These are phyloP conservation scores for Drosophila eugracilis DNA, from an alignment of 1,140 invertebrate species.

Conservation along the genomic window DNA sequence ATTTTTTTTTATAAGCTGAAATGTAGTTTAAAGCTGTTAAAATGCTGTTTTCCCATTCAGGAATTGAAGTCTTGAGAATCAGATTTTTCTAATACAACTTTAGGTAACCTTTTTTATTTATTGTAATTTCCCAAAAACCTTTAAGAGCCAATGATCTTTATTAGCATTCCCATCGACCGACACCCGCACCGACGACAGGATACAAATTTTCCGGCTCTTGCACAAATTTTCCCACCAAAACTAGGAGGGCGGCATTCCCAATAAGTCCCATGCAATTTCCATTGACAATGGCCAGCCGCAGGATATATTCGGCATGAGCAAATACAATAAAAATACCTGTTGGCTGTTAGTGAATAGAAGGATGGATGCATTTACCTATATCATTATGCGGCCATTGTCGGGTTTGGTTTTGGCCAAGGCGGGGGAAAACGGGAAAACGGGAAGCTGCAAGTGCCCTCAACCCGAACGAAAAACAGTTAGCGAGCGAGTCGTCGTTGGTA, in stretches of 20 bases:
- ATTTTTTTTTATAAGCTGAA: no score
- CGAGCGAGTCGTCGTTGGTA: conserved; percentile 40
- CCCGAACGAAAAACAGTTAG: conserved; percentile 49
- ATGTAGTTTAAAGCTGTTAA: no score
- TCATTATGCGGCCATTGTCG: conserved; percentile 42
- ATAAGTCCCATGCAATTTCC: conserved; percentile 52
- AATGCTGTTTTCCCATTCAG: no score
- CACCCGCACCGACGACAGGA: conserved; percentile 54
- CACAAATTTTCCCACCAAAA: conserved; percentile 67
- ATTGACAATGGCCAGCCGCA: conserved; percentile 81
- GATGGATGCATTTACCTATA: conserved; percentile 61
- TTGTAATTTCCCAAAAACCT: conserved; percentile 5
- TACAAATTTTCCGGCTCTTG: conserved; percentile 57
- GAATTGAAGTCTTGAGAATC: no score
- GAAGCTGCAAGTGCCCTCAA: conserved; percentile 46
- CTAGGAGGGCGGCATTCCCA: conserved; percentile 31
- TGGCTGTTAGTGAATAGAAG: conserved; percentile 54
- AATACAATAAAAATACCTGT: conserved; percentile 83
- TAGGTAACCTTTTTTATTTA: neutral
- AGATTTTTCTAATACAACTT: neutral
- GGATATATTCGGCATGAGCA: conserved; percentile 78
- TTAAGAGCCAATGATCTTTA: conserved; percentile 39
- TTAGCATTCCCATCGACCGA: conserved; percentile 57
- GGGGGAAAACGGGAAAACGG: conserved; percentile 6
- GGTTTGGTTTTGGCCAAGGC: neutral